phyloP scores from a whole-genome alignment of 2,797 vertebrate species.

The Xenops minutus region DNA sequence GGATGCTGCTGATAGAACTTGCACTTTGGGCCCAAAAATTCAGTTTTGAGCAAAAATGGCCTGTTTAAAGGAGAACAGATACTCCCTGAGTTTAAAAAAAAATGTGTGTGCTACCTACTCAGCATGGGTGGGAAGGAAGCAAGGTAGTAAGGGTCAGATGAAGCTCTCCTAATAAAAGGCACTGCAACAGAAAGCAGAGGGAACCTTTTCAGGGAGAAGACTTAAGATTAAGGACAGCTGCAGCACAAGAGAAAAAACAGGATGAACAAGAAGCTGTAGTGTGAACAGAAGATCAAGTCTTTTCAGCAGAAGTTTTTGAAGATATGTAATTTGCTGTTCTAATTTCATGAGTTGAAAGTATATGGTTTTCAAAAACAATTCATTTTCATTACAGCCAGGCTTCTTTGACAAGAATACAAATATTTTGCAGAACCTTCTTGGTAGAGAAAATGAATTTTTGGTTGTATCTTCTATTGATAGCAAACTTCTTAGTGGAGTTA shows the following conservation, averaged over 20 bases:
- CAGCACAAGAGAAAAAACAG: neutral
- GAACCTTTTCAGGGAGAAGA: neutral
- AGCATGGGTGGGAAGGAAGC: neutral
- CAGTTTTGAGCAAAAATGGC: neutral
- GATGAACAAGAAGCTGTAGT: neutral
- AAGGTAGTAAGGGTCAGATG: neutral
- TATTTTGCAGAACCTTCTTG: neutral
- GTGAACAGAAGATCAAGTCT: neutral
- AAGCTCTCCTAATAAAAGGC: neutral
- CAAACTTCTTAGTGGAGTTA: neutral
- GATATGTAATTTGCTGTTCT: neutral
- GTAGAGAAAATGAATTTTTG: neutral
- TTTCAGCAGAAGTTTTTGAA: neutral
- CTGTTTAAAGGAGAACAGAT: neutral
- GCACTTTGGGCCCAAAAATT: neutral
- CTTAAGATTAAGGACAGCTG: neutral
- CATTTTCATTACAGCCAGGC: neutral
- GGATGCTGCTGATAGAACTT: neutral
- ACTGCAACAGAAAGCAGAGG: neutral
- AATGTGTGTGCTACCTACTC: fast-evolving
- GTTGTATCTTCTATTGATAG: neutral
- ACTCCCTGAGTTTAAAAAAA: neutral
- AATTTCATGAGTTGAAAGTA: neutral
- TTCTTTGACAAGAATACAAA: neutral
- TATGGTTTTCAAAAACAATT: neutral